Evolutionary conservation across 1,140 invertebrate genomes (phyloP).

Genomic region (Teleopsis dalmanni): DNA sequence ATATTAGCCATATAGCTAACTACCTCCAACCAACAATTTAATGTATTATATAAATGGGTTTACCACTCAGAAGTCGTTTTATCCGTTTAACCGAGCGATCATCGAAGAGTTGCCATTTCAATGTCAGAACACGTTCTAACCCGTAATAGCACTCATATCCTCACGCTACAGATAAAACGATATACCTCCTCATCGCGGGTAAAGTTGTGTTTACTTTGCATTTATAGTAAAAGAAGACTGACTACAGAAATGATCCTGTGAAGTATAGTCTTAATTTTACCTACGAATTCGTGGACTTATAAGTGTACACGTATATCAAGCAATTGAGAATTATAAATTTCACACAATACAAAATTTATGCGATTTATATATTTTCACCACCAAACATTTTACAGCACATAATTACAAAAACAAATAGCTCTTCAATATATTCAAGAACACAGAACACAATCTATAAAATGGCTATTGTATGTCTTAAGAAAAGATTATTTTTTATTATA

Average conservation of each 20-base stretch:
- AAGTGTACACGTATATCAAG: not conserved
- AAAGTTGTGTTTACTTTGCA: constrained; percentile 19
- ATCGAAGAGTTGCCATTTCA: constrained; percentile 7
- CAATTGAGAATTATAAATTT: constrained; percentile 30
- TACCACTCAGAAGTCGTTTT: constrained; percentile 41
- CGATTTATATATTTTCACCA: constrained; percentile 6
- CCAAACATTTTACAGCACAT: too few relatives aligned
- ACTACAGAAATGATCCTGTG: constrained; percentile 43
- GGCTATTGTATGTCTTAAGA: too few relatives aligned
- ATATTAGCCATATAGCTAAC: too few relatives aligned
- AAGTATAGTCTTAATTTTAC: constrained; percentile 37
- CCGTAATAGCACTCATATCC: constrained; percentile 18
- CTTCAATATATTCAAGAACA: too few relatives aligned
- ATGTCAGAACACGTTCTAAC: not conserved
- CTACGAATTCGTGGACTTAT: not conserved
- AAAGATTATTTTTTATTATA: too few relatives aligned
- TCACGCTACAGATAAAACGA: constrained; percentile 37
- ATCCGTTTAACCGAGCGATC: constrained; percentile 22
- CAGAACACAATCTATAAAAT: too few relatives aligned
- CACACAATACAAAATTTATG: not conserved
- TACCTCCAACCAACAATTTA: too few relatives aligned
- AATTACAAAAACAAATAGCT: too few relatives aligned
- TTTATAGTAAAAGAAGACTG: constrained; percentile 36
- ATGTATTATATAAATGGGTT: not conserved
- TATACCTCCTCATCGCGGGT: constrained; percentile 35